Evolutionary conservation across 1,140 invertebrate species (phyloP), one percentile per base, ranked within the genome.

Genomic region (Dreissena rostriformis): DNA sequence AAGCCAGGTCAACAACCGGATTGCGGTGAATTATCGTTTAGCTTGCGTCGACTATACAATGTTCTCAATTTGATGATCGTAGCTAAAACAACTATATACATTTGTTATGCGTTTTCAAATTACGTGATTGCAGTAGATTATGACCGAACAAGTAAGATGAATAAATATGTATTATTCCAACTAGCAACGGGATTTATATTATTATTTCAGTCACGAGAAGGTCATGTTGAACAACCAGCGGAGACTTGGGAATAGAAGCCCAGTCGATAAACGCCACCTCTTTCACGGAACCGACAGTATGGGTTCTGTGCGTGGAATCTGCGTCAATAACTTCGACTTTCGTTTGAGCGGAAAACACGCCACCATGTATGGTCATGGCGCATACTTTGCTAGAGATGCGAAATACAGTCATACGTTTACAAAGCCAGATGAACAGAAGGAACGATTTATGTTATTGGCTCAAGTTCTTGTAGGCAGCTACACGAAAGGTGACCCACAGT

Each of bases 351-450:
- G 90, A 0, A 85, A 83, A 65, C 72, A 82, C 67, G 92, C n/a
- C n/a, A n/a, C 89, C 19, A 68, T 80, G 29, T 91, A 88, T 86
- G 92, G 92, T 0, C 89, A 89, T 72, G 92, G 92, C 0, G 85
- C 84, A 39, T 92, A 92, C 76, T 92, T 92, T 76, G 88, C 90
- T 4, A 76, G 84, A 14, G 79, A 88, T 87, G 87, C 92, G 11
- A 83, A 78, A 17, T 90, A 89, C 67, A 87, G 88, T 17, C 78
- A 89, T 66, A 74, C 53, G 22, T 91, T 90, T 75, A 88, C 89
- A 0, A 79, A 79, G n/a, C 61, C 52, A 51, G 67, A 71, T 28
- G 71, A 82, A 28, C 15, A 52, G 2, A 26, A 14, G 49, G 39
- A 15, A 22, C 85, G 85, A 57, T 82, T 86, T 68, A 88, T 91